Percentiles rank a stretch among this genome's conserved stretches.
These are phyloP conservation scores for Lathamus discolor DNA, from an alignment of 2,113 vertebrate species.

Conservation along the genomic window DNA sequence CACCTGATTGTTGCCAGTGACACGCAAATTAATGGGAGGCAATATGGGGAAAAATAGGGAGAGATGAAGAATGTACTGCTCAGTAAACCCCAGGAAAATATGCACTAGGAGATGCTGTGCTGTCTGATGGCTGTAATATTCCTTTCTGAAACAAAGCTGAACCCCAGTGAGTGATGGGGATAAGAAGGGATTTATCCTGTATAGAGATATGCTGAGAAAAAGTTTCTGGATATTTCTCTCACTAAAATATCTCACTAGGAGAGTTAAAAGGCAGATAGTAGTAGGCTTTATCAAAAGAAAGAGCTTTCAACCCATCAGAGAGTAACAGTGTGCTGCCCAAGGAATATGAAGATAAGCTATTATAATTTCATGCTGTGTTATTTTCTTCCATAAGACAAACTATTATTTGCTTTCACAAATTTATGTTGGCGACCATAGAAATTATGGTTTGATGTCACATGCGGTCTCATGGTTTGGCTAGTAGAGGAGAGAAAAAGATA, in stretches of 20 bases:
- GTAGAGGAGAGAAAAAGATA: slow-evolving; percentile 24
- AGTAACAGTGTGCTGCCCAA: slow-evolving; percentile 22
- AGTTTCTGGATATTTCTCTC: background rate
- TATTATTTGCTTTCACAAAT: slow-evolving; percentile 38
- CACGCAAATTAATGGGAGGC: background rate
- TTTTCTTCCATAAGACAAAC: slow-evolving; percentile 51
- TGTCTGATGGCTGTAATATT: background rate
- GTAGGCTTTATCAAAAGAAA: slow-evolving; percentile 23
- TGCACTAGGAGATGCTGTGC: fast-evolving
- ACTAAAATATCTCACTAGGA: background rate
- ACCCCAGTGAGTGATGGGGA: background rate
- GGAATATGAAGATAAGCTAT: slow-evolving; percentile 38
- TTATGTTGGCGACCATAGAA: background rate
- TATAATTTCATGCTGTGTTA: slow-evolving; percentile 52
- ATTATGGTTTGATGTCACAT: slow-evolving; percentile 25
- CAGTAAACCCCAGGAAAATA: background rate
- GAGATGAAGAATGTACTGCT: background rate
- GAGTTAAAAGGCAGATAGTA: slow-evolving; percentile 13
- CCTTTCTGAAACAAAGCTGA: background rate
- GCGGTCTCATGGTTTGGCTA: background rate
- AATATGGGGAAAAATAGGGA: background rate
- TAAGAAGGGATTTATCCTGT: background rate
- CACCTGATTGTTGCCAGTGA: background rate
- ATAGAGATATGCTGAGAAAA: background rate
- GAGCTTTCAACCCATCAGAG: slow-evolving; percentile 35